These are phyloP conservation scores for Aramus guarauna DNA, from an alignment of 2,113 vertebrate genomes.

Conservation along the genomic window DNA sequence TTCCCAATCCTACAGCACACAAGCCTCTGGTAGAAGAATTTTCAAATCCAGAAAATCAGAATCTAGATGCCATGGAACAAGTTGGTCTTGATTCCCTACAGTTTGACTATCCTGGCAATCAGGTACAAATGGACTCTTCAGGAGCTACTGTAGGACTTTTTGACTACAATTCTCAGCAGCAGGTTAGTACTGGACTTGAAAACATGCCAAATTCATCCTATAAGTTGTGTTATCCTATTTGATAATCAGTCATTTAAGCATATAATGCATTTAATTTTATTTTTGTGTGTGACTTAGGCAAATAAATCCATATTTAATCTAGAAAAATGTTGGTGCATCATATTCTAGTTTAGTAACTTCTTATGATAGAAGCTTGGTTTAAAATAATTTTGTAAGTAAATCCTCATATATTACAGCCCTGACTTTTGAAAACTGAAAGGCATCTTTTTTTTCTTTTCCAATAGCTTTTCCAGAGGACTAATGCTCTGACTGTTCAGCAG, in stretches of 20 bases:
- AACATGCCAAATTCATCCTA: neutral
- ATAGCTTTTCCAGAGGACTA: slow-evolving; percentile 95
- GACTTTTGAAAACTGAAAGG: slow-evolving; percentile 3
- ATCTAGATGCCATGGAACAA: slow-evolving; percentile 94
- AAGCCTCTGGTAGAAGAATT: slow-evolving; percentile 91
- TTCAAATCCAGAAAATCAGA: slow-evolving; percentile 90
- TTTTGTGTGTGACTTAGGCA: neutral
- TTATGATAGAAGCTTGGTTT: neutral
- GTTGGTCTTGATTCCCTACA: slow-evolving; percentile 93
- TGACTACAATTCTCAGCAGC: slow-evolving; percentile 97
- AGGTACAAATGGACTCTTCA: slow-evolving; percentile 96
- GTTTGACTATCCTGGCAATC: slow-evolving; percentile 95
- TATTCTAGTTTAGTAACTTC: neutral
- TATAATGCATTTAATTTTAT: neutral
- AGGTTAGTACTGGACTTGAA: slow-evolving; percentile 78
- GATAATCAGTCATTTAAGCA: neutral
- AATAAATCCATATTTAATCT: neutral
- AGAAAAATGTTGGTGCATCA: neutral
- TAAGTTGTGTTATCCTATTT: neutral
- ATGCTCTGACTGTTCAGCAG: slow-evolving; percentile 91
- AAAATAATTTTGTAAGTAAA: neutral
- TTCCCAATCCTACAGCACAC: slow-evolving; percentile 83
- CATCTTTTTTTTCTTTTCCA: neutral
- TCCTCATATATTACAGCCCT: neutral
- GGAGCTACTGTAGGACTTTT: slow-evolving; percentile 93